Evolutionary conservation across 2,113 vertebrate genomes (phyloP).

Genomic region (Eulemur rufifrons): DNA sequence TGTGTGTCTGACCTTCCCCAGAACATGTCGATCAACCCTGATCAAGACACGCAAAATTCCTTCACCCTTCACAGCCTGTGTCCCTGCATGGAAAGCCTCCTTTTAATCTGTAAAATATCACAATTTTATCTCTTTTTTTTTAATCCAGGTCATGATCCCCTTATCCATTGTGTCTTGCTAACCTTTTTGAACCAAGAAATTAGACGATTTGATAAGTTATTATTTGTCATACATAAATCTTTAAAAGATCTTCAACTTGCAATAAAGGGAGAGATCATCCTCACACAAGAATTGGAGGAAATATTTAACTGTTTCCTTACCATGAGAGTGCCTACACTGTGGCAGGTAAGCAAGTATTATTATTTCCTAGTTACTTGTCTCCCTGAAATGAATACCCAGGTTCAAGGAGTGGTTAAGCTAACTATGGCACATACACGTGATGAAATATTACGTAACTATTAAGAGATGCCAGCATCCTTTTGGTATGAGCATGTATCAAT

Average conservation of each 20-base stretch:
- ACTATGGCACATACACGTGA: no score
- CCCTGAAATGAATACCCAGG: background rate
- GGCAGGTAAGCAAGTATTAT: constrained; percentile 71
- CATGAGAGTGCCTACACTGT: constrained; percentile 68
- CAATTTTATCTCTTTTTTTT: background rate
- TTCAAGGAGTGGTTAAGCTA: background rate
- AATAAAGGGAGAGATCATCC: constrained; percentile 74
- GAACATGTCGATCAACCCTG: background rate
- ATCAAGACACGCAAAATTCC: background rate
- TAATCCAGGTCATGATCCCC: constrained; percentile 69
- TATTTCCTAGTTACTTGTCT: background rate
- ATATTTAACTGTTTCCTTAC: constrained; percentile 66
- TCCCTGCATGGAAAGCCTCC: background rate
- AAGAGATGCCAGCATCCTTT: background rate
- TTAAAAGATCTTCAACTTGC: constrained; percentile 75
- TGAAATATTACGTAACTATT: background rate
- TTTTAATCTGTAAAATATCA: background rate
- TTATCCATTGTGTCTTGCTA: constrained; percentile 74
- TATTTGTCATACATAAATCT: constrained; percentile 76
- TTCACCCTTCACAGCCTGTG: background rate
- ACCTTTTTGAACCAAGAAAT: constrained; percentile 80
- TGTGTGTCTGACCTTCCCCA: background rate
- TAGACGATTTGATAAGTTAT: constrained; percentile 76
- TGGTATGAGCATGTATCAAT: background rate
- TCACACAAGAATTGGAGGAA: constrained; percentile 77